Conservation (phyloP, 2,888 invertebrate genomes). For the Branchellion lobata region DNA sequence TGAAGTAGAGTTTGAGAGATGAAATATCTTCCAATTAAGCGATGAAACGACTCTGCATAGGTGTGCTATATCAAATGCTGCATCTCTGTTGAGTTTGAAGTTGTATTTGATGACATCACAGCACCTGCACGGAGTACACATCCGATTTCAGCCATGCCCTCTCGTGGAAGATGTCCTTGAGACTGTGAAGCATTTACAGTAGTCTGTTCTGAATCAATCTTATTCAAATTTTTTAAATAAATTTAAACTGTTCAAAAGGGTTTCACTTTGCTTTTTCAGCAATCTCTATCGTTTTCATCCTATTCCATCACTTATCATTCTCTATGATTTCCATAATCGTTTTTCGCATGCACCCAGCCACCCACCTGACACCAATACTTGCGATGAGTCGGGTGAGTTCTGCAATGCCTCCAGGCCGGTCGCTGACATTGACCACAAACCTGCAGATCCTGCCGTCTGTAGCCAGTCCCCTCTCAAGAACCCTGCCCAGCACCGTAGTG, state of each 20-base stretch:
- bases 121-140: conserved; percentile 69
- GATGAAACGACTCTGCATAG: too few species aligned
- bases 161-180: conserved; percentile 94
- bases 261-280: background rate
- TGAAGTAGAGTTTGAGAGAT: background rate
- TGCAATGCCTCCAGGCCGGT: conserved; percentile 83
- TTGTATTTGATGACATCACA: conserved; percentile 4
- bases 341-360: too few species aligned
- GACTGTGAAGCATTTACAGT: conserved; percentile 65
- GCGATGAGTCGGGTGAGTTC: conserved; percentile 78
- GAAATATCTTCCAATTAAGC: conserved; percentile 15
- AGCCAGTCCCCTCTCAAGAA: conserved; percentile 82
- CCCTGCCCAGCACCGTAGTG: conserved; percentile 82
- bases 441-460: conserved; percentile 74
- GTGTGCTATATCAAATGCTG: background rate
- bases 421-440: conserved; percentile 71
- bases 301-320: too few species aligned
- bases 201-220: background rate
- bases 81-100: background rate
- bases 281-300: background rate
- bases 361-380: conserved; percentile 71
- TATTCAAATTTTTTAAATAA: background rate
- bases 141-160: conserved; percentile 88
- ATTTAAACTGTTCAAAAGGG: background rate
- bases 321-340: too few species aligned